Conservation (phyloP, 2,797 vertebrate genomes). For the Sphaeramia orbicularis region DNA sequence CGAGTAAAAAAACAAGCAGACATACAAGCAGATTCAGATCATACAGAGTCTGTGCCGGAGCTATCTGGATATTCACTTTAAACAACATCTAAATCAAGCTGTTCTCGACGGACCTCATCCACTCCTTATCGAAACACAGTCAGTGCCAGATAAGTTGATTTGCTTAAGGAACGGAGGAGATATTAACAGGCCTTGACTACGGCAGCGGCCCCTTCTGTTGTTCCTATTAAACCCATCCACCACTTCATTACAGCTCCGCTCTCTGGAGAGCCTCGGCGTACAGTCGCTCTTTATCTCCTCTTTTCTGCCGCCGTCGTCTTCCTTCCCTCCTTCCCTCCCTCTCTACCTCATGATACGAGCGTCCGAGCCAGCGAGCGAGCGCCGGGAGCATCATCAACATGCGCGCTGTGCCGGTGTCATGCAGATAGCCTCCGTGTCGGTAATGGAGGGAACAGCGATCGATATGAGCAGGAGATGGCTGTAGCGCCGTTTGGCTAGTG, state of each 20-base stretch:
- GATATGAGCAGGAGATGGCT: constrained; percentile 88
- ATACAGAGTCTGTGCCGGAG: constrained; percentile 79
- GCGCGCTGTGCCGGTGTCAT: constrained; percentile 89
- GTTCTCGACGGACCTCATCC: constrained; percentile 82
- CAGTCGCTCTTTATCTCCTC: constrained; percentile 86
- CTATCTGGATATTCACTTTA: constrained; percentile 86
- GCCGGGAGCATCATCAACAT: constrained; percentile 90
- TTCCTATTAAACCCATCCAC: constrained; percentile 85
- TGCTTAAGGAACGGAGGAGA: constrained; percentile 84
- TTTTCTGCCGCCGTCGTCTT: constrained; percentile 69
- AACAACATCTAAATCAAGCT: constrained; percentile 85
- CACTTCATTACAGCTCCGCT: constrained; percentile 86
- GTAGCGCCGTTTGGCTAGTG: constrained; percentile 83
- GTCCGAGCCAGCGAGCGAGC: constrained; percentile 77
- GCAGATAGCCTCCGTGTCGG: constrained; percentile 89
- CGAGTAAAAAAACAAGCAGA: constrained; percentile 72
- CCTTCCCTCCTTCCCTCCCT: constrained; percentile 56
- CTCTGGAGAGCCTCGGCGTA: constrained; percentile 83
- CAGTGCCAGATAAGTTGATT: constrained; percentile 85
- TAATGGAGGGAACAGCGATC: constrained; percentile 89
- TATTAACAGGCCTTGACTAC: constrained; percentile 84
- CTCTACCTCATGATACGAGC: constrained; percentile 71
- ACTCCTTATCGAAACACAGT: constrained; percentile 84
- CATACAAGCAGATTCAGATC: constrained; percentile 83
- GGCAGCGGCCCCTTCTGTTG: constrained; percentile 81